These are phyloP conservation scores for Parapsyche elsis DNA, from an alignment of 1,140 invertebrate genomes.

Conservation along the genomic window DNA sequence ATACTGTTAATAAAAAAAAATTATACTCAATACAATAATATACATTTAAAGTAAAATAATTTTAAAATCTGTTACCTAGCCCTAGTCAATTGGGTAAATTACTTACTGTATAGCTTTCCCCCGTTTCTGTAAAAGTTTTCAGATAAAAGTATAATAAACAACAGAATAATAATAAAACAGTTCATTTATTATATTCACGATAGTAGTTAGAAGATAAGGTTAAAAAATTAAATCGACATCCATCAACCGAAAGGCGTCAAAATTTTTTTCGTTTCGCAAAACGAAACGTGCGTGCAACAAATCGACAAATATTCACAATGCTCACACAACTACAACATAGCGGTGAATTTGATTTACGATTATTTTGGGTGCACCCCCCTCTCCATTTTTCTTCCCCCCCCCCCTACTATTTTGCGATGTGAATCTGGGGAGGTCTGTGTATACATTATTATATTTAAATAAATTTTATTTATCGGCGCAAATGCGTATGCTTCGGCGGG, in stretches of 20 bases:
- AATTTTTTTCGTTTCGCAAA: background rate
- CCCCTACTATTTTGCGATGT: background rate
- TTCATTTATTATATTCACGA: no score
- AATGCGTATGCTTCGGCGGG: background rate
- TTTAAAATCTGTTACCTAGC: no score
- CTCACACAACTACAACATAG: background rate
- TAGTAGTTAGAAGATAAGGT: background rate
- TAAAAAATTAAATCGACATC: background rate
- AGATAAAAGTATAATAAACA: no score
- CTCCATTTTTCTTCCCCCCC: background rate
- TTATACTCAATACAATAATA: no score
- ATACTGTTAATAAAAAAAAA: no score
- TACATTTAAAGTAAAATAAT: no score
- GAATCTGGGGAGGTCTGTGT: slow-evolving; percentile 8
- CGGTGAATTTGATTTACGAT: slow-evolving; percentile 4
- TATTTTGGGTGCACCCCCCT: background rate
- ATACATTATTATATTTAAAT: slow-evolving; percentile 27
- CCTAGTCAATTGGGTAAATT: no score
- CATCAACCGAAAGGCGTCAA: background rate
- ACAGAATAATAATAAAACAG: no score
- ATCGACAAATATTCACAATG: background rate
- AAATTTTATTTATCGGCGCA: slow-evolving; percentile 28
- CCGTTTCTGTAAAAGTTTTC: no score
- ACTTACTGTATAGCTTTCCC: no score
- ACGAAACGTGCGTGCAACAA: background rate